Percentiles rank a stretch among this genome's conserved stretches.
Evolutionary conservation across 2,113 vertebrate genomes (phyloP).

Genomic region (Periophthalmodon schlosseri): DNA sequence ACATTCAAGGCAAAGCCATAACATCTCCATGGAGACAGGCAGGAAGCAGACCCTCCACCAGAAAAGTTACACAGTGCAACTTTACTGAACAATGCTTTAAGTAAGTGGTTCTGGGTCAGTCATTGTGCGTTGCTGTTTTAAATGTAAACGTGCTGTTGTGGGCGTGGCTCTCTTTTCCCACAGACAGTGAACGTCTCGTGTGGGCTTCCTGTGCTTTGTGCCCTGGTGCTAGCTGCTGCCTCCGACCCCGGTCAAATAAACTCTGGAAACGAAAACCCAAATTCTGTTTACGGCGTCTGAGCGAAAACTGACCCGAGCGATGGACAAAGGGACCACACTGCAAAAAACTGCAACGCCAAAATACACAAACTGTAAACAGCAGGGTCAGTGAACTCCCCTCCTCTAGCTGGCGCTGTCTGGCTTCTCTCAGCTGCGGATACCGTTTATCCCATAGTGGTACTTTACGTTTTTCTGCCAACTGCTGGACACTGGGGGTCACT

Average conservation of each 20-base stretch:
- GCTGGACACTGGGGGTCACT: slow-evolving; percentile 5
- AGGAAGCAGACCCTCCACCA: no score
- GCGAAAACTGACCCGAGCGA: background rate
- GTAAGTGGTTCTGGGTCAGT: background rate
- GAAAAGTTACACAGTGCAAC: no score
- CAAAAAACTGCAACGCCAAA: background rate
- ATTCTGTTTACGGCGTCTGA: slow-evolving; percentile 20
- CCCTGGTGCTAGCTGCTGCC: slow-evolving; percentile 41
- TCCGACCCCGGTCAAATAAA: slow-evolving; percentile 37
- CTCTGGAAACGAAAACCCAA: slow-evolving; percentile 38
- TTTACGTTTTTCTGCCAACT: background rate
- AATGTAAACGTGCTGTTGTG: background rate
- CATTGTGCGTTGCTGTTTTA: background rate
- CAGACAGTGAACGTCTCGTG: slow-evolving; percentile 43
- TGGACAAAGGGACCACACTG: background rate
- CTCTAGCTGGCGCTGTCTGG: background rate
- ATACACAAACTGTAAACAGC: background rate
- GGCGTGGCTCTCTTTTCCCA: slow-evolving; percentile 38
- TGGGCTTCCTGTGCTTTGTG: slow-evolving; percentile 66
- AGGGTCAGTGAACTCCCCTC: background rate
- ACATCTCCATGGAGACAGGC: no score
- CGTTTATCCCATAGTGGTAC: background rate
- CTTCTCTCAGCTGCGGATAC: background rate
- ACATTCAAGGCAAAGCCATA: no score
- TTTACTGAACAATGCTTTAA: background rate